Evolutionary conservation across 2,797 vertebrate species (phyloP).

Genomic region (Tapirus indicus): DNA sequence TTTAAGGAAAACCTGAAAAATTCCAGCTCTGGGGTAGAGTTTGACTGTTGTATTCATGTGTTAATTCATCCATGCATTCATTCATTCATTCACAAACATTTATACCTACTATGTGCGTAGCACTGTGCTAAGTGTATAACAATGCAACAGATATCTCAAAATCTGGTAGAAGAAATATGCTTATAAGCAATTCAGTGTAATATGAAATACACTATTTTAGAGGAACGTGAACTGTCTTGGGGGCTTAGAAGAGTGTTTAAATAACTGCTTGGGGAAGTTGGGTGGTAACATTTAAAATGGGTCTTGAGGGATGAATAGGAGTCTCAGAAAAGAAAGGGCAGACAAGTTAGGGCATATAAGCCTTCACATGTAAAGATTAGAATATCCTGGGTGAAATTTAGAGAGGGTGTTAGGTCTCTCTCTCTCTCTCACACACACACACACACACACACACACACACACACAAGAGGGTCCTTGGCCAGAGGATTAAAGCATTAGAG

Average conservation of each 20-base stretch:
- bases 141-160: neutral
- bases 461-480: neutral
- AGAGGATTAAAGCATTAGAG: neutral
- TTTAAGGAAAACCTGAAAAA: slow-evolving; percentile 20
- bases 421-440: neutral
- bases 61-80: neutral
- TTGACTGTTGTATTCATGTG: neutral
- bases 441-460: neutral
- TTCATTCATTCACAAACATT: neutral
- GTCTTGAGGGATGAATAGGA: slow-evolving; percentile 34
- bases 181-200: neutral
- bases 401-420: neutral
- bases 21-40: neutral
- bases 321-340: neutral
- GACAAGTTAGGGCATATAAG: neutral
- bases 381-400: neutral
- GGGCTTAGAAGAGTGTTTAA: neutral
- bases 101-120: neutral
- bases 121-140: neutral
- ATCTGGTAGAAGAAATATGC: neutral
- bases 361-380: neutral
- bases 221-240: neutral
- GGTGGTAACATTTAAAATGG: neutral
- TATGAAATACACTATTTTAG: neutral
- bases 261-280: neutral